Conservation (phyloP, 1,140 invertebrate genomes). For the Hylyphantes graminicola region DNA sequence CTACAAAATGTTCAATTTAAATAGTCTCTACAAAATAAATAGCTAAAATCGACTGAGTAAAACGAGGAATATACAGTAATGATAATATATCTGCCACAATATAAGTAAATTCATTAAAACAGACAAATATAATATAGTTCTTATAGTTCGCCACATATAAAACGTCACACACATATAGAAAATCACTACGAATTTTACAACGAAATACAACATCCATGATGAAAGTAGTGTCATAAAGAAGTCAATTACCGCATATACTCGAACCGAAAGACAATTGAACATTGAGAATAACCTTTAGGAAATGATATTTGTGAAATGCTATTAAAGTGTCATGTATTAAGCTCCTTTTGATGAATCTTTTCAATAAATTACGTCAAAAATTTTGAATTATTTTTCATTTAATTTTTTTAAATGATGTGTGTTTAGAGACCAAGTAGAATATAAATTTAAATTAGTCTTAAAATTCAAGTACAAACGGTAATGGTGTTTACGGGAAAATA, state of each 20-base stretch:
- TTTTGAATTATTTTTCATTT: not conserved
- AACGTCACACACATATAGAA: constrained; percentile 39
- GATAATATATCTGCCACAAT: constrained; percentile 48
- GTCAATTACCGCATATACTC: constrained; percentile 24
- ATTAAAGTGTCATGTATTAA: constrained; percentile 31
- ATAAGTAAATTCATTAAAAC: constrained; percentile 52
- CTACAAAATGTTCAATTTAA: constrained; percentile 39
- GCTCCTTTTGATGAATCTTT: constrained; percentile 27
- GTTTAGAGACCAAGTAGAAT: not conserved
- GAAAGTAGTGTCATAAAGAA: constrained; percentile 29
- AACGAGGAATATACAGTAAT: constrained; percentile 43
- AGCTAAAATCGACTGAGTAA: constrained; percentile 33
- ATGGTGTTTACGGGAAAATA: constrained; percentile 1
- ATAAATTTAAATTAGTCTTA: not conserved
- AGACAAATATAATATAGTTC: constrained; percentile 29
- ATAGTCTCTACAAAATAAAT: constrained; percentile 33
- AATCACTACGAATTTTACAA: constrained; percentile 48
- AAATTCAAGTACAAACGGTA: constrained; percentile 44
- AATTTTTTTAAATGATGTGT: too few relatives aligned
- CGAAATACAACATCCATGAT: constrained; percentile 25
- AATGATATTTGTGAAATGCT: not conserved
- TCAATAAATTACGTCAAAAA: not conserved
- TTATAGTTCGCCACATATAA: constrained; percentile 41
- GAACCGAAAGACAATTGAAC: constrained; percentile 22
- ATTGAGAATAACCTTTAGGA: constrained; percentile 12